Conservation (phyloP, 2,888 invertebrate species). For the Adineta ricciae region DNA sequence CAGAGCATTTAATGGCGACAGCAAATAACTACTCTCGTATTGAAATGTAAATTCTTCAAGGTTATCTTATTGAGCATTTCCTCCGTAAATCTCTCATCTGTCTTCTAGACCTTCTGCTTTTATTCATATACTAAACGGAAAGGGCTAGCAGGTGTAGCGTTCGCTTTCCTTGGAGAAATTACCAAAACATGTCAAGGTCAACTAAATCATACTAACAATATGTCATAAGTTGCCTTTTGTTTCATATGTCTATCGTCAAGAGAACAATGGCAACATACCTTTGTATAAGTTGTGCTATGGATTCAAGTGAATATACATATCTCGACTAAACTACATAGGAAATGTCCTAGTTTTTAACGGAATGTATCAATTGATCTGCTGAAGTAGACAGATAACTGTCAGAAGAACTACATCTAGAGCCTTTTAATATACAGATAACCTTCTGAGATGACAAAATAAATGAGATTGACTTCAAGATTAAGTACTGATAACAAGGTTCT, state of each 20-base stretch:
- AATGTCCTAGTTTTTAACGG: not conserved
- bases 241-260: too few relatives aligned
- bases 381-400: not conserved
- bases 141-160: not conserved
- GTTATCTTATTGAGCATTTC: not conserved
- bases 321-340: not conserved
- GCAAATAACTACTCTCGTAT: not conserved
- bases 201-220: not conserved
- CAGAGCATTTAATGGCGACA: not conserved
- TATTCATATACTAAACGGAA: not conserved
- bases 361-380: not conserved
- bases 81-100: not conserved
- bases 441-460: not conserved
- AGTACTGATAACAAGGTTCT: not conserved
- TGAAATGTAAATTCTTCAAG: not conserved
- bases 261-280: too few relatives aligned
- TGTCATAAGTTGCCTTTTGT: not conserved
- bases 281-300: not conserved
- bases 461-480: not conserved
- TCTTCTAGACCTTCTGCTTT: not conserved
- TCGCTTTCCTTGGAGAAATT: not conserved
- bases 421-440: not conserved
- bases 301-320: too few relatives aligned
- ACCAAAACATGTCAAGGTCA: not conserved
- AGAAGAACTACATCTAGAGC: not conserved